Percentiles rank a stretch among this genome's conserved stretches.
Conservation (phyloP, 1,140 invertebrate genomes). For the Paralvinella palmiformis region DNA sequence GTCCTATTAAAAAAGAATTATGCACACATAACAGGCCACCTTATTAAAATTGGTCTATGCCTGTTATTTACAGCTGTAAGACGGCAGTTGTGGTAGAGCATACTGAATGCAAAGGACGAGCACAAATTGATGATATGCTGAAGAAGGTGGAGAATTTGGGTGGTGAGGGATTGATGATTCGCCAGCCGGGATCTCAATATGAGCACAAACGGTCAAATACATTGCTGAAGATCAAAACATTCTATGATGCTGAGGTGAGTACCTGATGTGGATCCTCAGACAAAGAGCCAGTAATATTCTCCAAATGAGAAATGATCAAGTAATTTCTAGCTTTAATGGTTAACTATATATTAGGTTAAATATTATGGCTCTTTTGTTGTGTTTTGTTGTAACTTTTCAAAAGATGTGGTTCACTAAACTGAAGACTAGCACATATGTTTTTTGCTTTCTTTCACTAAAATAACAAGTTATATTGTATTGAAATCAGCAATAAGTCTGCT, state of each 20-base stretch:
- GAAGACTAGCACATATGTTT: background rate
- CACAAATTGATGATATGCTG: constrained; percentile 30
- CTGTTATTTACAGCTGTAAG: background rate
- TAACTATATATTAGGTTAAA: background rate
- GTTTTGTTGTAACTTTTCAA: background rate
- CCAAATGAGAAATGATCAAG: background rate
- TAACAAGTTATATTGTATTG: too few species aligned
- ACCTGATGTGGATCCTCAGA: too few species aligned
- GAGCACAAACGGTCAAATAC: constrained; percentile 35
- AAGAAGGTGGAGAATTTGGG: constrained; percentile 31
- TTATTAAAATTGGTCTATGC: too few species aligned
- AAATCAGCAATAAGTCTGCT: too few species aligned
- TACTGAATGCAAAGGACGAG: constrained; percentile 32
- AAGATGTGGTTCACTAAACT: background rate
- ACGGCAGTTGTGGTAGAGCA: constrained; percentile 26
- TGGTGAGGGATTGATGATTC: constrained; percentile 41
- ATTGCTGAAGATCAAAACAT: constrained; percentile 42
- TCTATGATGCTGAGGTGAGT: constrained; percentile 44
- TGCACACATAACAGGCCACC: too few species aligned
- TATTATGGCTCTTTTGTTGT: background rate
- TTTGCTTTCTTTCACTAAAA: background rate
- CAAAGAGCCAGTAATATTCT: background rate
- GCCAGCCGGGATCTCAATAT: constrained; percentile 38
- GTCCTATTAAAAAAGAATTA: too few species aligned
- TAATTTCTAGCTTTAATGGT: background rate